Evolutionary conservation across 2,113 vertebrate genomes (phyloP), one percentile per base, ranked within the genome.

Genomic region (Cervus canadensis): DNA sequence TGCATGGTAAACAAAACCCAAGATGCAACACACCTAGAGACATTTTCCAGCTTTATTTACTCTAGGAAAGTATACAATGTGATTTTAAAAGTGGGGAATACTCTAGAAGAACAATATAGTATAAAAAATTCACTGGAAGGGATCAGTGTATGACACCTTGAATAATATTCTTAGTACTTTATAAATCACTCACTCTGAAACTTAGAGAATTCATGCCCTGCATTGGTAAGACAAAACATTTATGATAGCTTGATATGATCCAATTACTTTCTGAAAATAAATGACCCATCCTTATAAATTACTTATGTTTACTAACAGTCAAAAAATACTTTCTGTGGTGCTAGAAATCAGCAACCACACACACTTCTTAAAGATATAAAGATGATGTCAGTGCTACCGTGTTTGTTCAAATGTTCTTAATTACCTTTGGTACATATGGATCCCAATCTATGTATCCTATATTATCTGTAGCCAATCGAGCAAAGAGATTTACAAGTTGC

Each of bases 391-490:
- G 59, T 54, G 11, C 30, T 86, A 12, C 2, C 56, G 5, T 79
- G 93, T 57, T 86, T 71, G 15, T 79, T 64, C 40, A 95, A n/a
- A 94, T 48, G 40, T 85, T 62, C 92, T 98, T 99, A 92, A 95
- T 98, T 98, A 99, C 99, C 99, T 99, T 99, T 83, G 99, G 99
- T 98, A 99, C 99, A 98, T 99, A 99, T 0, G 99, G 99, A 98
- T 99, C 99, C 99, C 99, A 99, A 91, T 99, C 99, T 96, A 99
- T 99, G 99, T 99, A 99, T 94, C 99, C 99, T 30, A 99, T 99
- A 99, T 99, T 99, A 98, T 99, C 99, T 94, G 99, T 99, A 94
- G 99, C 99, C 99, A 99, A 98, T 82, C 99, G 99, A 95, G 99
- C 99, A 98, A 99, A 99, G 67, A 99, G 99, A 98, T 99, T 99